Percentiles rank a stretch among this genome's conserved stretches.
Evolutionary conservation across 2,113 vertebrate species (phyloP).

Genomic region (Paraplagusia blochii): DNA sequence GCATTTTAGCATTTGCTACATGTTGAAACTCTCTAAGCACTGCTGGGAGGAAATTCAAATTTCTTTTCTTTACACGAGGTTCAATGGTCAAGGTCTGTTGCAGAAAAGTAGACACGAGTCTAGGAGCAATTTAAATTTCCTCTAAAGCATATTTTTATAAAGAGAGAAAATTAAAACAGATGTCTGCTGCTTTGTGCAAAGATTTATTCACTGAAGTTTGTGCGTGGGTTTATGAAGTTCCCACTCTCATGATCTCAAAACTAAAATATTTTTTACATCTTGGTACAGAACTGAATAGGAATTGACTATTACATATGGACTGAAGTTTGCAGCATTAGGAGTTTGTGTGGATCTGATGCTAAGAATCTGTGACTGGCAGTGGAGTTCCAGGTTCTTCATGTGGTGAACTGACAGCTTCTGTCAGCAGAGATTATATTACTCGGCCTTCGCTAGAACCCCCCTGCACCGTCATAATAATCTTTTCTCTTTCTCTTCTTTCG

Average conservation of each 20-base stretch:
- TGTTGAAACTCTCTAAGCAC: not conserved
- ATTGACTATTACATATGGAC: slow-evolving; percentile 1
- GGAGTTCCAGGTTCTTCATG: slow-evolving; percentile 9
- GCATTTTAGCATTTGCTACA: not conserved
- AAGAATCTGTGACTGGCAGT: not conserved
- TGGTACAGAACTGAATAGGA: slow-evolving; percentile 3
- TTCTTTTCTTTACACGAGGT: not conserved
- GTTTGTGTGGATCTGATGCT: too few species aligned
- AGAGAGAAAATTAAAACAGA: not conserved
- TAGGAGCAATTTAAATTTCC: not conserved
- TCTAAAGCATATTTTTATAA: not conserved
- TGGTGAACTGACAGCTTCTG: slow-evolving; percentile 36
- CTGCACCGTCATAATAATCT: slow-evolving; percentile 30
- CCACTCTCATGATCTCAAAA: slow-evolving; percentile 2
- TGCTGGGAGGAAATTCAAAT: not conserved
- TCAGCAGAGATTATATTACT: slow-evolving; percentile 47
- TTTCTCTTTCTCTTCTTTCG: slow-evolving; percentile 37
- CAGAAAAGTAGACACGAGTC: not conserved
- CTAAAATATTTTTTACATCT: not conserved
- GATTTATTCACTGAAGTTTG: not conserved
- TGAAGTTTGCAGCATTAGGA: not conserved
- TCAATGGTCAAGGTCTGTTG: slow-evolving; percentile 6
- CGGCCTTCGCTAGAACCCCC: slow-evolving; percentile 31
- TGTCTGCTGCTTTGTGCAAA: not conserved
- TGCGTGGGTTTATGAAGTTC: not conserved